phyloP scores from a whole-genome alignment of 2,113 vertebrate genomes.

The Bombycilla garrulus region DNA sequence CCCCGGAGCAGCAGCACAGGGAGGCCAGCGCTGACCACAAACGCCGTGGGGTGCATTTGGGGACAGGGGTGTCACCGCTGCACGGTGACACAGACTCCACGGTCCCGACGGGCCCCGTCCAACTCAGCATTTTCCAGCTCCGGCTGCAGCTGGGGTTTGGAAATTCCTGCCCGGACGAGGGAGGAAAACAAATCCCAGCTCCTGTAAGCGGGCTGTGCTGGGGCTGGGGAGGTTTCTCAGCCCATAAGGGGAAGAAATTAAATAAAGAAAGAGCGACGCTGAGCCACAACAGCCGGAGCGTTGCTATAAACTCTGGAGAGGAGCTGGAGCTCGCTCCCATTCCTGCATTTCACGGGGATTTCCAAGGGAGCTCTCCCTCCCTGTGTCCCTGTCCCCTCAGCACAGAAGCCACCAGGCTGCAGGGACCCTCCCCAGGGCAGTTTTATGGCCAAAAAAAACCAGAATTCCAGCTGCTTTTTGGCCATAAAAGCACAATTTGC shows the following conservation, averaged over 20 bases:
- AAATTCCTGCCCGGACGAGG: not conserved
- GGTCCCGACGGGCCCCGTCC: not conserved
- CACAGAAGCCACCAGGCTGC: fast-evolving
- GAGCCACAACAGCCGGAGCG: not conserved
- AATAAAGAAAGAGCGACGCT: not conserved
- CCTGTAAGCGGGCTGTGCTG: not conserved
- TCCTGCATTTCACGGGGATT: not conserved
- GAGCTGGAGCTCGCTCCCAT: not conserved
- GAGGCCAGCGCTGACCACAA: fast-evolving
- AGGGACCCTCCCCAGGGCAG: not conserved
- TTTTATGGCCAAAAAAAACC: too few relatives aligned
- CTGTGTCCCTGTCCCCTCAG: not conserved
- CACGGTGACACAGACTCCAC: fast-evolving
- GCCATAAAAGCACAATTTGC: not conserved
- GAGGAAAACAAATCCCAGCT: not conserved
- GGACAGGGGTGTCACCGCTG: not conserved
- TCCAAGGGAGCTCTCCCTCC: not conserved
- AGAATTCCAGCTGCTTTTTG: not conserved
- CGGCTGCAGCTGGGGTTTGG: not conserved
- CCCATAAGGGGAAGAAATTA: slow-evolving; percentile 54
- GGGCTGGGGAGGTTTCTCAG: not conserved
- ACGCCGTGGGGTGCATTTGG: not conserved
- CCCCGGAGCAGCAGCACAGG: not conserved
- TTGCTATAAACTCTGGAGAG: not conserved
- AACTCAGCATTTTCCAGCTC: not conserved